A percentile compares a stretch with the other conserved stretches of the same genome.
phyloP scores from a whole-genome alignment of 2,797 vertebrate genomes.

The Chelon labrosus region DNA sequence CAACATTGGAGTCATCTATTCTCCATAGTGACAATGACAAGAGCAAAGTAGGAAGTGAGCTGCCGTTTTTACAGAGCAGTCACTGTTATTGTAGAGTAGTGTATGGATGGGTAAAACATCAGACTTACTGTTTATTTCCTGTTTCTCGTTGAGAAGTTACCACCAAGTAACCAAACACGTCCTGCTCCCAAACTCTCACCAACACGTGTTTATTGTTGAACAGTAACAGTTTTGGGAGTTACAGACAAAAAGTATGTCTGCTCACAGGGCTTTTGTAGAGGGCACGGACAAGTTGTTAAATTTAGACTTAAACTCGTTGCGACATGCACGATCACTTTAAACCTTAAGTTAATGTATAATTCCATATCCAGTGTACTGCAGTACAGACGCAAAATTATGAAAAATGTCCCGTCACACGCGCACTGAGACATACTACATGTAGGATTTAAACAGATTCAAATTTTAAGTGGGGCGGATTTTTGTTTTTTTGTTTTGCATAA shows the following conservation, averaged over 20 bases:
- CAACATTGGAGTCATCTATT: too few relatives aligned
- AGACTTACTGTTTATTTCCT: neutral
- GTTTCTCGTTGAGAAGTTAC: neutral
- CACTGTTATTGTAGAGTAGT: neutral
- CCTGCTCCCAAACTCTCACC: neutral
- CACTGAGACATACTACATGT: conserved; percentile 1
- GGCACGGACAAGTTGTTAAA: neutral
- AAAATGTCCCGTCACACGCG: neutral
- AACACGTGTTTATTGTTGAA: too few relatives aligned
- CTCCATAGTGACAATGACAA: too few relatives aligned
- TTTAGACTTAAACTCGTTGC: neutral
- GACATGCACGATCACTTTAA: conserved; percentile 3
- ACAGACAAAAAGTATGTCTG: neutral
- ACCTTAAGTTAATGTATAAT: neutral
- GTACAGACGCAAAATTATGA: conserved; percentile 1
- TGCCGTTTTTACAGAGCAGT: neutral
- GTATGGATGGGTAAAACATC: neutral
- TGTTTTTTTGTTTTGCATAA: conserved; percentile 26
- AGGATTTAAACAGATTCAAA: conserved; percentile 41
- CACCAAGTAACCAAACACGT: neutral
- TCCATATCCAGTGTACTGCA: neutral
- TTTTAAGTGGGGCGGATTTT: conserved; percentile 37
- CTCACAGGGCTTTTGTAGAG: neutral
- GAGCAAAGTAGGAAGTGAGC: too few relatives aligned
- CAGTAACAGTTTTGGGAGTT: neutral